Conservation (phyloP, 2,888 invertebrate genomes). For the Agrenia bidenticulata region DNA sequence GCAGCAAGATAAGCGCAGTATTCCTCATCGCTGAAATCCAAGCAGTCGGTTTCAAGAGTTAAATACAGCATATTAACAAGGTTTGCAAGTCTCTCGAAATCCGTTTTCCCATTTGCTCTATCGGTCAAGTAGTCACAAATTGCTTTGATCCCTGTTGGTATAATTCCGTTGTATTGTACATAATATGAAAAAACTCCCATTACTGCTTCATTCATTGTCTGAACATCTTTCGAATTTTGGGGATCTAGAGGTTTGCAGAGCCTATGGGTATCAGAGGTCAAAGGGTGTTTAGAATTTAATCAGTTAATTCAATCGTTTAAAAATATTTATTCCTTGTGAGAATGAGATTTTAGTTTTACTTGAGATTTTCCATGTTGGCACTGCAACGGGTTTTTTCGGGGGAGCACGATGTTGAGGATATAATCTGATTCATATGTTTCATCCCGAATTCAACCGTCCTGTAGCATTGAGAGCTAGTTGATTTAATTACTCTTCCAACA, state of each 20-base stretch:
- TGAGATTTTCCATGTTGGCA: not conserved
- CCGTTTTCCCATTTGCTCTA: not conserved
- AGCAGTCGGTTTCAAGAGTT: not conserved
- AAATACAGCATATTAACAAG: slow-evolving; percentile 2
- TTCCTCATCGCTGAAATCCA: not conserved
- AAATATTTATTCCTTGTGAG: not conserved
- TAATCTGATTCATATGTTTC: not conserved
- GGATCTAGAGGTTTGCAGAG: not conserved
- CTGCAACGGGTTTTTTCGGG: not conserved
- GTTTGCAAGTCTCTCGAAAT: slow-evolving; percentile 5
- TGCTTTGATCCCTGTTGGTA: not conserved
- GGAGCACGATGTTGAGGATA: not conserved
- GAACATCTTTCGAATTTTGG: not conserved
- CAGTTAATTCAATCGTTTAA: not conserved
- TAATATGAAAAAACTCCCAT: not conserved
- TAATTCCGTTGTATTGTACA: slow-evolving; percentile 1
- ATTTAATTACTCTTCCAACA: slow-evolving; percentile 1
- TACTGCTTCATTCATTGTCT: not conserved
- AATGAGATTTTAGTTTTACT: not conserved
- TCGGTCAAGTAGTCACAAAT: not conserved
- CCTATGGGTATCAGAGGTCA: not conserved
- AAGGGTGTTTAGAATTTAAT: not conserved
- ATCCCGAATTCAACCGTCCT: not conserved
- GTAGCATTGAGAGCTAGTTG: not conserved
- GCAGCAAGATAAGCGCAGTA: not conserved